Evolutionary conservation across 2,888 invertebrate species (phyloP).

Genomic region (Isotomurus palustris): DNA sequence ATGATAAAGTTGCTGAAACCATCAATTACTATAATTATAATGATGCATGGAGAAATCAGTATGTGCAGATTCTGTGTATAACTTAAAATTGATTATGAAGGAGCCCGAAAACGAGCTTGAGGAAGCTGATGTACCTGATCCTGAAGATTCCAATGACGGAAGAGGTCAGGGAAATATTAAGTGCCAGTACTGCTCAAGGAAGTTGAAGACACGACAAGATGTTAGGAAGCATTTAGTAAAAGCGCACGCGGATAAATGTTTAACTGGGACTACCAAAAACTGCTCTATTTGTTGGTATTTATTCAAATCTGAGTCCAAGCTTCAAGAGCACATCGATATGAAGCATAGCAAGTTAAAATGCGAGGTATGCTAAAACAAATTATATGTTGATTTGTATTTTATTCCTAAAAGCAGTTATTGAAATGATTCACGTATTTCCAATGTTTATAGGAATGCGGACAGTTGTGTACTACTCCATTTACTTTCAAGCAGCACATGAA

Average conservation of each 20-base stretch:
- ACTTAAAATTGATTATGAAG: no score
- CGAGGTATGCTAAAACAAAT: not conserved
- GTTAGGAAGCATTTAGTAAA: not conserved
- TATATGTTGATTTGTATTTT: not conserved
- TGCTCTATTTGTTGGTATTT: conserved; percentile 1
- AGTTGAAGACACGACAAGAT: not conserved
- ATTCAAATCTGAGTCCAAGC: not conserved
- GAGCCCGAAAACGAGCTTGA: no score
- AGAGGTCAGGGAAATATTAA: not conserved
- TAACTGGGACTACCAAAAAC: not conserved
- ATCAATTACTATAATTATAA: no score
- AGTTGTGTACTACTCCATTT: not conserved
- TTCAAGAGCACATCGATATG: not conserved
- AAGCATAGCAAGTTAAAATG: conserved; percentile 6
- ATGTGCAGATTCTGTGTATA: no score
- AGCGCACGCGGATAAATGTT: not conserved
- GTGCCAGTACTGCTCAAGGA: not conserved
- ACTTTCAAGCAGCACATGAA: not conserved
- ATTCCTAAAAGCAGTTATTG: not conserved
- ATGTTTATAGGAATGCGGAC: not conserved
- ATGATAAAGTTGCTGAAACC: no score
- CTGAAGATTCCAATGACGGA: not conserved
- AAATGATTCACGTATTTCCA: not conserved
- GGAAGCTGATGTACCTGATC: no score
- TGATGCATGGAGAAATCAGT: no score